These are phyloP conservation scores for Capreolus pygargus DNA, from an alignment of 2,113 vertebrate species.

Conservation along the genomic window DNA sequence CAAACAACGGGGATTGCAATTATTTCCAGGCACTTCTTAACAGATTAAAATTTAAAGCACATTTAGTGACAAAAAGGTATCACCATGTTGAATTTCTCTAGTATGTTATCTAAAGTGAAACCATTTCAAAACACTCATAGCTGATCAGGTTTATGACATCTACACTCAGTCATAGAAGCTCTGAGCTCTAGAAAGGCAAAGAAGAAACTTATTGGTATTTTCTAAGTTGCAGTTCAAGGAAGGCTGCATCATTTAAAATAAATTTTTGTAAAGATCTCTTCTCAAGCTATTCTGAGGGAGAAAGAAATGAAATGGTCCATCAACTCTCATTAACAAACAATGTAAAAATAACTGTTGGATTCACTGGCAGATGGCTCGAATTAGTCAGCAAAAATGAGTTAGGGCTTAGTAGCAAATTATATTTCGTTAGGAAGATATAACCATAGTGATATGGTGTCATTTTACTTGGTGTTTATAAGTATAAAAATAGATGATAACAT, in stretches of 20 bases:
- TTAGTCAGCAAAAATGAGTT: constrained; percentile 2
- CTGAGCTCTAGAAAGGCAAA: constrained; percentile 10
- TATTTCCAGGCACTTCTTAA: not conserved
- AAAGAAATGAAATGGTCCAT: constrained; percentile 4
- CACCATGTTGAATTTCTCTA: not conserved
- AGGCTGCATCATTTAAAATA: not conserved
- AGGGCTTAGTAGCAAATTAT: not conserved
- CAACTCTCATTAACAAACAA: constrained; percentile 49
- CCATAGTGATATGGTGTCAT: not conserved
- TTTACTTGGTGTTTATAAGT: not conserved
- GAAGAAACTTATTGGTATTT: not conserved
- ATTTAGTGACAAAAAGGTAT: not conserved
- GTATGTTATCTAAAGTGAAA: not conserved
- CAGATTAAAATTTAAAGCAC: constrained; percentile 25
- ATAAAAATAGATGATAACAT: not conserved
- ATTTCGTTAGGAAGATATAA: not conserved
- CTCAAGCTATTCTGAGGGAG: not conserved
- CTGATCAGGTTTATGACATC: not conserved
- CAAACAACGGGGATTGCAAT: not conserved
- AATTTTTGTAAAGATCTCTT: not conserved
- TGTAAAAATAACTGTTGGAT: constrained; percentile 20
- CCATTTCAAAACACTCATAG: constrained; percentile 6
- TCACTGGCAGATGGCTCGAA: constrained; percentile 40
- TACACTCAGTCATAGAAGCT: not conserved
- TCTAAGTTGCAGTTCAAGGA: not conserved